Evolutionary conservation across 2,888 invertebrate species (phyloP).

Genomic region (Amphipyra berbera): DNA sequence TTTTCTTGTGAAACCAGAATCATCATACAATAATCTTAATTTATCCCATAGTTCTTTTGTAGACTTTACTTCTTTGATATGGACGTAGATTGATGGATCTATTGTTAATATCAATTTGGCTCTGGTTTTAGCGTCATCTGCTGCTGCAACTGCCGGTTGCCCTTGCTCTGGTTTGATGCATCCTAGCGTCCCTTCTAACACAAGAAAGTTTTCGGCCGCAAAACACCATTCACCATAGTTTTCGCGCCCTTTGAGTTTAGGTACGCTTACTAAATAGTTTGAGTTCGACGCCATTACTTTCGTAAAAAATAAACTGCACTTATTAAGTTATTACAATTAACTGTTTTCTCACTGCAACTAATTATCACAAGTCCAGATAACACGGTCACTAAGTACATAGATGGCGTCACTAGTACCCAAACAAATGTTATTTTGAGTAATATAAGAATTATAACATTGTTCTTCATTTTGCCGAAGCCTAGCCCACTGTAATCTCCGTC

Average conservation of each 20-base stretch:
- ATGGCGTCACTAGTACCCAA: too few relatives aligned
- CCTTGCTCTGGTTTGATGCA: conserved; percentile 10
- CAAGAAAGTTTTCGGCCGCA: conserved; percentile 29
- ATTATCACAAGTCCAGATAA: too few relatives aligned
- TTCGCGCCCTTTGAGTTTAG: conserved; percentile 23
- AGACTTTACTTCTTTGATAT: conserved; percentile 17
- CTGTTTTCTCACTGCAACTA: too few relatives aligned
- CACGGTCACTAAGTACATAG: too few relatives aligned
- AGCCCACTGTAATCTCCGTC: too few relatives aligned
- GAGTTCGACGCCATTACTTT: conserved; percentile 13
- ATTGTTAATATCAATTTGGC: conserved; percentile 31
- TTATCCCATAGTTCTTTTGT: conserved; percentile 22
- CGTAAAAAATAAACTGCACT: not conserved
- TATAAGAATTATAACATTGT: too few relatives aligned
- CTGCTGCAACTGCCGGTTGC: not conserved
- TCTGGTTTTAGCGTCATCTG: conserved; percentile 18
- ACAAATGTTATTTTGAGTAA: too few relatives aligned
- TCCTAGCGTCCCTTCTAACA: conserved; percentile 10
- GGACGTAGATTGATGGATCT: conserved; percentile 20
- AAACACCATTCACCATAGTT: conserved; percentile 14
- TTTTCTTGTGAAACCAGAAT: conserved; percentile 19
- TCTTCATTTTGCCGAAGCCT: too few relatives aligned
- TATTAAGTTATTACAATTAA: too few relatives aligned
- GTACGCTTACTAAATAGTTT: conserved; percentile 17
- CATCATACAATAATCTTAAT: conserved; percentile 15